These are phyloP conservation scores for Phymanthus crucifer DNA, from an alignment of 92 coral and sea anemone species.

Conservation along the genomic window DNA sequence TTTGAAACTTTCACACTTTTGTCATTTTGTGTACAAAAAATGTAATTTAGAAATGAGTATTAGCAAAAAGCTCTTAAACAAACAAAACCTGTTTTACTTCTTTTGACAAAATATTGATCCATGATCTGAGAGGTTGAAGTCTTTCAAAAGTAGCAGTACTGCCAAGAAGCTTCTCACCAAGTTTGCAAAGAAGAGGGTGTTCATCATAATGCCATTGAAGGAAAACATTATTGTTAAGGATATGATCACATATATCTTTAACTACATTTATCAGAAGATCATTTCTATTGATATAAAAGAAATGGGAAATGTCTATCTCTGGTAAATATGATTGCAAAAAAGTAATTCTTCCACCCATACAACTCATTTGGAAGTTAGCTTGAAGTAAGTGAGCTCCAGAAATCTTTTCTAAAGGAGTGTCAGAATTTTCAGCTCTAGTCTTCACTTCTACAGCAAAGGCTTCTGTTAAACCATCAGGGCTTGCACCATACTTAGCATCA, in stretches of 20 bases:
- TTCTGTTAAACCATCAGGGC: constrained; percentile 40
- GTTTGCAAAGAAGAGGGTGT: constrained; percentile 18
- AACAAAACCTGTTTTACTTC: constrained; percentile 6
- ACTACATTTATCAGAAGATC: constrained; percentile 41
- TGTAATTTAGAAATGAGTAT: too few relatives aligned
- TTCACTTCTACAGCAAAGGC: constrained; percentile 41
- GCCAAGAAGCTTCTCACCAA: constrained; percentile 40
- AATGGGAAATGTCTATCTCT: constrained; percentile 33
- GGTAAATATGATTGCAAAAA: constrained; percentile 47
- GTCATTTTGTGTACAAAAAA: too few relatives aligned
- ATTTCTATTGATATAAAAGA: constrained; percentile 40
- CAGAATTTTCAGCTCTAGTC: constrained; percentile 15
- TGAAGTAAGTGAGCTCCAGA: constrained; percentile 37
- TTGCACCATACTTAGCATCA: constrained; percentile 39
- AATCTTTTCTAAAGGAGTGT: background rate
- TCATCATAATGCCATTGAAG: constrained; percentile 53
- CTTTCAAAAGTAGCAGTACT: constrained; percentile 35
- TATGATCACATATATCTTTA: constrained; percentile 41
- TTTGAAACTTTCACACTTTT: too few relatives aligned
- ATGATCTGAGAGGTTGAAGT: constrained; percentile 33
- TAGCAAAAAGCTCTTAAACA: too few relatives aligned
- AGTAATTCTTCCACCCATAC: constrained; percentile 25
- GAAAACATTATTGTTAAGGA: constrained; percentile 21
- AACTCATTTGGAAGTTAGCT: constrained; percentile 35
- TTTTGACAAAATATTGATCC: constrained; percentile 40